Evolutionary conservation across 2,888 invertebrate species (phyloP), one percentile per base, ranked within the genome.

Genomic region (Octonoba sinensis): DNA sequence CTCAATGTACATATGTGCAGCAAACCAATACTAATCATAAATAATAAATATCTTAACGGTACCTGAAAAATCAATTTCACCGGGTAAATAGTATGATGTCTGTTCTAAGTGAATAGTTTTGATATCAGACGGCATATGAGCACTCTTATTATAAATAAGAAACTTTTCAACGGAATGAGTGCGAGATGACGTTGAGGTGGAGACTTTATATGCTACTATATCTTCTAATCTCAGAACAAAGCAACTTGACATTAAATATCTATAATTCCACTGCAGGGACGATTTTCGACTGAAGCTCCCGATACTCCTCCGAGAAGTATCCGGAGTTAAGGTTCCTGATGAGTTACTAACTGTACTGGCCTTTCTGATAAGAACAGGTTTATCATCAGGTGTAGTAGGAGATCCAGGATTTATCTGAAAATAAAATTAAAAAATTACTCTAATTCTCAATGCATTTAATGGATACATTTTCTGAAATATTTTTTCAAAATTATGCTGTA

Each of bases 71-170:
- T 93, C 93, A 77, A 93, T 92, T 87, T 96, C 95, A 60, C 95
- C 95, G 0, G 97, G 97, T 88, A 97, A 97, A 88, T 98, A 99
- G 86, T 88, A 90, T 88, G 96, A 95, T 0, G 96, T 96, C 85
- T 97, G 94, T 88, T 99, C 99, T 0, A 97, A 94, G 89, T 99
- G 98, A n/a, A 99, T 88, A 44, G 97, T 92, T 20, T 96, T 94
- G 86, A 96, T 93, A 87, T 97, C 96, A 13, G 94, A 93, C 0
- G 98, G 98, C 84, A 97, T 74, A 56, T 82, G 82, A 22, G 76
- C 82, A 82, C 60, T 88, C 85, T 89, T 89, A 86, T 91, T 90
- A 2, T 91, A 90, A 69, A 89, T 86, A 59, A 90, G 86, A 83
- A 87, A 73, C 71, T 86, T 84, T 49, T 83, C 77, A 56, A 70